Evolutionary conservation across 2,113 vertebrate genomes (phyloP).

Genomic region (Lampris incognitus): DNA sequence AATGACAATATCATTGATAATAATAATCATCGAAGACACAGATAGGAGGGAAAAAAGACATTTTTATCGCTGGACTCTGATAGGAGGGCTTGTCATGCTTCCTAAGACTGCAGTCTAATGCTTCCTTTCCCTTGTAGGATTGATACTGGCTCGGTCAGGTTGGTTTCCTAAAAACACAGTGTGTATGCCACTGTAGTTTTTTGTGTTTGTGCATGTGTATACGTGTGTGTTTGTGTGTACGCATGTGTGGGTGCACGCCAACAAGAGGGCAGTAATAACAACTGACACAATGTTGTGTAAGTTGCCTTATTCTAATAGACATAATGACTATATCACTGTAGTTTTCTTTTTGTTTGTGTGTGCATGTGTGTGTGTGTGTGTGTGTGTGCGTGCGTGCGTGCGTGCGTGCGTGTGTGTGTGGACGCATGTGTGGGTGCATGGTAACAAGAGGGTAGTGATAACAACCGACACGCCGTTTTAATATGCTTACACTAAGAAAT

Average conservation of each 20-base stretch:
- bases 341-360: not conserved
- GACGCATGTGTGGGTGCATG: constrained; percentile 7
- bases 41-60: constrained; percentile 57
- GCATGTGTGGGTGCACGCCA: constrained; percentile 16
- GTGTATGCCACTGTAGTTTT: constrained; percentile 41
- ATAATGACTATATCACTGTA: no score
- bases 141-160: constrained; percentile 63
- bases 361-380: constrained; percentile 37
- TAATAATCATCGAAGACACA: constrained; percentile 60
- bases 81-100: constrained; percentile 47
- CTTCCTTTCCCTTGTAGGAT: constrained; percentile 59
- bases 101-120: constrained; percentile 27
- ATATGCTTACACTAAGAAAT: constrained; percentile 31
- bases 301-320: no score
- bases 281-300: no score
- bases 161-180: constrained; percentile 34
- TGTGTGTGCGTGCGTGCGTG: constrained; percentile 22
- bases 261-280: constrained; percentile 12
- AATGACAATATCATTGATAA: constrained; percentile 77
- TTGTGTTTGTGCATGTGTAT: constrained; percentile 29
- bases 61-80: constrained; percentile 51
- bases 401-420: not conserved
- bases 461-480: constrained; percentile 25
- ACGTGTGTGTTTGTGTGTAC: constrained; percentile 19
- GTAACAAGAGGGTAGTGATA: constrained; percentile 15